A percentile compares a stretch with the other conserved stretches of the same genome.
These are phyloP conservation scores for Poecile montanus DNA, from an alignment of 2,797 vertebrate genomes.

Conservation along the genomic window DNA sequence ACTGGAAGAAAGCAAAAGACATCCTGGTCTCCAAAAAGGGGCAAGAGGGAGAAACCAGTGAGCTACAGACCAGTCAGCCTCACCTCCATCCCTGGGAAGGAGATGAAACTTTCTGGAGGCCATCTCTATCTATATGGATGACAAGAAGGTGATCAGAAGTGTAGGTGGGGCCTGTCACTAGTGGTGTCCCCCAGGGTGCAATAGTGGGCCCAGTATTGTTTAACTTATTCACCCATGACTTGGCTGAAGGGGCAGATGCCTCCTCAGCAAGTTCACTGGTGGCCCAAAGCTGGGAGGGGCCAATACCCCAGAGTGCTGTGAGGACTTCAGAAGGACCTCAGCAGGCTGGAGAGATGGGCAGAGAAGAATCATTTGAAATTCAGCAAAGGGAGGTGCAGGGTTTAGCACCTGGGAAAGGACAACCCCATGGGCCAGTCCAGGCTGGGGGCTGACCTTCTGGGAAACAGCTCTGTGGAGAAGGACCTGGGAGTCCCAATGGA, in stretches of 20 bases:
- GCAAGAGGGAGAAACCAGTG: neutral
- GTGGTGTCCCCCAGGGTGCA: neutral
- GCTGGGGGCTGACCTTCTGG: neutral
- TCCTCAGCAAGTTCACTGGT: neutral
- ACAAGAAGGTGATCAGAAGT: neutral
- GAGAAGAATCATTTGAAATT: neutral
- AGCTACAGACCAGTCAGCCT: neutral
- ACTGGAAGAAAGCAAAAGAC: neutral
- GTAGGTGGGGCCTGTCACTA: neutral
- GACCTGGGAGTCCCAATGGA: neutral
- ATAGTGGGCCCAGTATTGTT: neutral
- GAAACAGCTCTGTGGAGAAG: neutral
- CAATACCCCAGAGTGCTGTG: neutral
- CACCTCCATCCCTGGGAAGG: neutral
- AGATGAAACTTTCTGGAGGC: neutral
- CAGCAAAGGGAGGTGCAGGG: neutral
- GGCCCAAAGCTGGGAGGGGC: neutral
- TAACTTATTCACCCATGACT: neutral
- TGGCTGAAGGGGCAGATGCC: neutral
- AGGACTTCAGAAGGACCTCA: neutral
- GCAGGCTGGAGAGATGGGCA: neutral
- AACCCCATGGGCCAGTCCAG: neutral
- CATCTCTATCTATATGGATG: neutral
- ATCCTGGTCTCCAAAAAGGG: neutral
- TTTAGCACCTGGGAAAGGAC: neutral